These are phyloP conservation scores for Vireo altiloquus DNA, from an alignment of 2,113 vertebrate genomes.

Conservation along the genomic window DNA sequence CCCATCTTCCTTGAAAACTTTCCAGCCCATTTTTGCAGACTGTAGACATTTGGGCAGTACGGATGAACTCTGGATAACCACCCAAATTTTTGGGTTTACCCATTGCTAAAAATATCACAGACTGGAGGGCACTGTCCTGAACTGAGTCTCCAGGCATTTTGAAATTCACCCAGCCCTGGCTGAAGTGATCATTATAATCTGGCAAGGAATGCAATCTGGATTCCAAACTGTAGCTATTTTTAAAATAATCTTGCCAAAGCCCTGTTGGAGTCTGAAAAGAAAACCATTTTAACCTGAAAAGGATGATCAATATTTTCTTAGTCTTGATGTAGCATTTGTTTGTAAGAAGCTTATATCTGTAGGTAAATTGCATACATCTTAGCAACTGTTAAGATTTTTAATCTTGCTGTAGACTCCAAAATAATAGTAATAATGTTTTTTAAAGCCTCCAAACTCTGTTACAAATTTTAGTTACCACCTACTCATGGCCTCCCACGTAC, in stretches of 20 bases:
- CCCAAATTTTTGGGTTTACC: constrained; percentile 44
- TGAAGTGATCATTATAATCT: constrained; percentile 55
- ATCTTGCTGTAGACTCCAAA: not conserved
- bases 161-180: constrained; percentile 38
- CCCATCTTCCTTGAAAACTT: constrained; percentile 7
- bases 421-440: not conserved
- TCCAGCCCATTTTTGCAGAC: constrained; percentile 51
- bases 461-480: constrained; percentile 45
- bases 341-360: not conserved
- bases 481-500: not conserved
- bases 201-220: constrained; percentile 22
- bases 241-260: constrained; percentile 4
- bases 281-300: not conserved
- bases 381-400: not conserved
- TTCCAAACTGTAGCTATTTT: constrained; percentile 48
- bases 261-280: not conserved
- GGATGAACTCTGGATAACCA: constrained; percentile 62
- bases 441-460: not conserved
- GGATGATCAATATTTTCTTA: not conserved
- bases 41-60: constrained; percentile 23
- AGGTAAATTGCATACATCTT: not conserved
- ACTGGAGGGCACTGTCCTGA: constrained; percentile 36
- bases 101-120: constrained; percentile 19
- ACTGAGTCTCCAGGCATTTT: not conserved
- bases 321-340: not conserved